Evolutionary conservation across 2,113 vertebrate genomes (phyloP).

Genomic region (Gobio gobio): DNA sequence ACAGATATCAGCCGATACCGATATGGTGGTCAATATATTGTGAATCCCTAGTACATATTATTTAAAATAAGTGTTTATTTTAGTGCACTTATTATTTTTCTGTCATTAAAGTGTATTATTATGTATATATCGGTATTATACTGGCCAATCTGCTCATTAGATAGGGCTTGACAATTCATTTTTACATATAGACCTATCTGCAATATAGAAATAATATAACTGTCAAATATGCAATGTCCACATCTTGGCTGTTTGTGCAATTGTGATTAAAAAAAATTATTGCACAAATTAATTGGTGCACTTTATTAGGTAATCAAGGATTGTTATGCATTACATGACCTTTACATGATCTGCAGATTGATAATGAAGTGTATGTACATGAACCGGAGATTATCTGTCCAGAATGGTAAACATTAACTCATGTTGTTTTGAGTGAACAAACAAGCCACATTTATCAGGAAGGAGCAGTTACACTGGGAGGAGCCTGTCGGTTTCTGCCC

Average conservation of each 20-base stretch:
- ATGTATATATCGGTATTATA: background rate
- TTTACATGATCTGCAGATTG: background rate
- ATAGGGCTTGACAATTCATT: background rate
- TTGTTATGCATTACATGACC: background rate
- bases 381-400: background rate
- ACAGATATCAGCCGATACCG: too few relatives aligned
- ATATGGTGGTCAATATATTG: too few relatives aligned
- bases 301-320: background rate
- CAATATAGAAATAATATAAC: background rate
- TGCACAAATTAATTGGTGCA: background rate
- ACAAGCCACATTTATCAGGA: background rate
- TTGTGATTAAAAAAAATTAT: background rate
- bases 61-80: background rate
- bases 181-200: background rate
- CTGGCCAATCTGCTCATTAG: background rate
- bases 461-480: background rate
- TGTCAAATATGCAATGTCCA: background rate
- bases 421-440: background rate
- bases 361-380: background rate
- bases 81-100: background rate
- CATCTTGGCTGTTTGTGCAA: background rate
- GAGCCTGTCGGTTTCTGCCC: background rate
- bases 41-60: background rate
- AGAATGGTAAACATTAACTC: slow-evolving; percentile 18
- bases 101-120: background rate